These are phyloP conservation scores for Nomia melanderi DNA, from an alignment of 1,140 invertebrate species.

Conservation along the genomic window DNA sequence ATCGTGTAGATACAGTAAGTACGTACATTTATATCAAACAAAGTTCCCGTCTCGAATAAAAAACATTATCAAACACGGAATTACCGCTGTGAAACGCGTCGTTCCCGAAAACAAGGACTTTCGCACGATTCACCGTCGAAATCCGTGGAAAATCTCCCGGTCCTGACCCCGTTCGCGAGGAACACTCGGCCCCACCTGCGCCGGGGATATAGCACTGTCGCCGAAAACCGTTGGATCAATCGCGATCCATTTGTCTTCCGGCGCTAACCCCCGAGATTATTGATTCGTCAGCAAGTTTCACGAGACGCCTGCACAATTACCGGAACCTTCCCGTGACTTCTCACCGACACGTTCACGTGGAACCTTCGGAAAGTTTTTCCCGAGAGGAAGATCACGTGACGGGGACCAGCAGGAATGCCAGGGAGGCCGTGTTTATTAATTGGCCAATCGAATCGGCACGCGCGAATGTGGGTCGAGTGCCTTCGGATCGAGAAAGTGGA, in stretches of 20 bases:
- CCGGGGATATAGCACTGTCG: background rate
- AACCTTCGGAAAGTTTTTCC: background rate
- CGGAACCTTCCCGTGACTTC: background rate
- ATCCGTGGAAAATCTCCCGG: background rate
- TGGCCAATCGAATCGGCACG: background rate
- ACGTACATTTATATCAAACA: no score
- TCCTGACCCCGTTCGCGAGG: background rate
- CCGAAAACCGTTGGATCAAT: background rate
- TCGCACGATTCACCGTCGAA: background rate
- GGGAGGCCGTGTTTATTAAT: conserved; percentile 3
- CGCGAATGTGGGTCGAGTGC: background rate
- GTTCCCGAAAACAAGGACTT: no score
- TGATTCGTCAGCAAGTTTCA: background rate
- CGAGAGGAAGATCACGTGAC: background rate
- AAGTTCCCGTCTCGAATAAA: no score
- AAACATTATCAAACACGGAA: no score
- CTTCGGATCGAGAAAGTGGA: background rate
- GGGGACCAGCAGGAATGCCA: background rate
- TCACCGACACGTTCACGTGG: background rate
- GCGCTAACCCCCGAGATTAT: background rate
- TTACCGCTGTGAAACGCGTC: no score
- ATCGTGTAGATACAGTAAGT: no score
- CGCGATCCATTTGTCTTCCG: conserved; percentile 2
- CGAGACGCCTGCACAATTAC: background rate
- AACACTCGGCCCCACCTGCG: background rate